phyloP scores from a whole-genome alignment of 2,888 invertebrate species.

The Disparrhopalites patrizii region DNA sequence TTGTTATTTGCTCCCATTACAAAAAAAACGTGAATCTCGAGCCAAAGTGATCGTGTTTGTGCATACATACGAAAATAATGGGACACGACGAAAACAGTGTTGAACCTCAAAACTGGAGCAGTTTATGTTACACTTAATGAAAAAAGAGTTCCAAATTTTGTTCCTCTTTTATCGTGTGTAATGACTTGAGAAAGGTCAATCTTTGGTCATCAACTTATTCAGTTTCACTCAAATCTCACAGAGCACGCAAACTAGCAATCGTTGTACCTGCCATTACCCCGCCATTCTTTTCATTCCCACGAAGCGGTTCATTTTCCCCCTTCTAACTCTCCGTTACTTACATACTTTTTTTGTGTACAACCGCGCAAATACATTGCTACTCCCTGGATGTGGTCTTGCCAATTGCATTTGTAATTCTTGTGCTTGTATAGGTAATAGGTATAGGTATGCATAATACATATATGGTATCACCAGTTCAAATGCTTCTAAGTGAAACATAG shows the following conservation, averaged over 20 bases:
- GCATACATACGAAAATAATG: no score
- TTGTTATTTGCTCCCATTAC: no score
- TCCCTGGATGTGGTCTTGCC: no score
- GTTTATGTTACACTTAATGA: no score
- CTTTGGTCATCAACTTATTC: conserved; percentile 19
- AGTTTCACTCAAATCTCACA: background rate
- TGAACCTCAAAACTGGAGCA: background rate
- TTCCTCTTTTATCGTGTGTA: background rate
- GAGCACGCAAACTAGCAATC: conserved; percentile 23
- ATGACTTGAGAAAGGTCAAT: conserved; percentile 23
- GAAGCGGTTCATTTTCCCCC: background rate
- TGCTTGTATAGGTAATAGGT: no score
- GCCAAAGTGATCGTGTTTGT: no score
- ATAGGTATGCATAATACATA: no score
- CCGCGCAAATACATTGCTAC: background rate
- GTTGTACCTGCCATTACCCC: background rate
- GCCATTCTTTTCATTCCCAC: background rate
- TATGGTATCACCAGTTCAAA: no score
- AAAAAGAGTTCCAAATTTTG: background rate
- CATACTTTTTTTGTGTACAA: background rate
- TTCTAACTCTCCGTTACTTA: background rate
- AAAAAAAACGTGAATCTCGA: no score
- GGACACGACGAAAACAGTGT: no score
- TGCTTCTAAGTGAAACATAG: no score
- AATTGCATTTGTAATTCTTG: no score